Evolutionary conservation across 2,888 invertebrate genomes (phyloP).

Genomic region (Abrostola tripartita): DNA sequence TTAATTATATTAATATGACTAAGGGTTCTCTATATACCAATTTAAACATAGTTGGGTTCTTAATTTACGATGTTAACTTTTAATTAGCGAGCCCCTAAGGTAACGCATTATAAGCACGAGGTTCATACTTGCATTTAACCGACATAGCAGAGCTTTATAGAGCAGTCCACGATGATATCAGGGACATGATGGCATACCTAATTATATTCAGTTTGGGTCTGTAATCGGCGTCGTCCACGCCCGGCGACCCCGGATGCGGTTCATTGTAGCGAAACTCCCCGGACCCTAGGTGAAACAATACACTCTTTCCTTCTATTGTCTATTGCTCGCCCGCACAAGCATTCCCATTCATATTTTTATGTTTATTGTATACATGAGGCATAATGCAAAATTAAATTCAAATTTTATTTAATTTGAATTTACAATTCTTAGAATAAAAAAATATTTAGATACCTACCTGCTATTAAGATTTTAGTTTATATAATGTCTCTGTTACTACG

Average conservation of each 20-base stretch:
- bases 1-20: too few relatives aligned
- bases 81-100: too few relatives aligned
- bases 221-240: slow-evolving; percentile 62
- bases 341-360: slow-evolving; percentile 59
- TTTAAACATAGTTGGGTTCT: too few relatives aligned
- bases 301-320: slow-evolving; percentile 86
- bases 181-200: slow-evolving; percentile 53
- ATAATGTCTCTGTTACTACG: slow-evolving; percentile 20
- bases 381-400: slow-evolving; percentile 49
- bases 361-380: slow-evolving; percentile 41
- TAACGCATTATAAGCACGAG: not conserved
- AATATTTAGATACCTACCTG: too few relatives aligned
- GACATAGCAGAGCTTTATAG: slow-evolving; percentile 8
- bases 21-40: too few relatives aligned
- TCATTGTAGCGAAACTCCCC: slow-evolving; percentile 88
- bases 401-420: slow-evolving; percentile 17
- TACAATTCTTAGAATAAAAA: slow-evolving; percentile 31
- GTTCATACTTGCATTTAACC: slow-evolving; percentile 10
- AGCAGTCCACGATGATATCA: slow-evolving; percentile 41
- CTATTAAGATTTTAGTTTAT: slow-evolving; percentile 13
- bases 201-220: slow-evolving; percentile 64
- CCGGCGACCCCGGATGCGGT: slow-evolving; percentile 81
- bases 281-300: slow-evolving; percentile 85
- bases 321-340: slow-evolving; percentile 59
- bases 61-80: too few relatives aligned